Base-by-base conservation (phyloP, 2,888 invertebrate species). In the Polia nebulosa region DNA sequence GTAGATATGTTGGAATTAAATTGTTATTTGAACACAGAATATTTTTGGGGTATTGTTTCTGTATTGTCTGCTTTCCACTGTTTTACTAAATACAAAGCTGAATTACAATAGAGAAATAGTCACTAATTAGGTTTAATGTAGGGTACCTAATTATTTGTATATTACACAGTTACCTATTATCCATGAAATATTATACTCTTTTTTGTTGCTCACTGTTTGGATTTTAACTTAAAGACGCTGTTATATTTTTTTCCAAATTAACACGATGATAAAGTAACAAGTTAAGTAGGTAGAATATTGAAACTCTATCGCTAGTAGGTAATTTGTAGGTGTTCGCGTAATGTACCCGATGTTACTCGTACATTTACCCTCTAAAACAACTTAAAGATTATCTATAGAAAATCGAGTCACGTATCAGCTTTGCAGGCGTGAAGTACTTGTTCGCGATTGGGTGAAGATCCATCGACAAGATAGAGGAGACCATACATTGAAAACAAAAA, bases 361-460 rank as follows among this genome's bases (percentile, higher is more conserved):
- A 83, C 76, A 76, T 84, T 86, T 83, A 82, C 65, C 72, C 56
- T 81, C 78, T 83, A 80, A 85, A 87, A 86, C 81, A 82, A 82
- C 78, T 85, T 83, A 85, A 83, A 85, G 85, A 86, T 85, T 86
- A 89, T 86, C 83, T 73, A 73, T 85, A 81, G 80, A 78, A 80
- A 91, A 87, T 90, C 92, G 75, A 88, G 92, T 93, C 93, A 93
- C 93, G 93, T 89, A 84, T 83, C 75, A 84, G 81, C 82, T 85
- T 85, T 87, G 89, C 88, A 85, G 85, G 88, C 89, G 88, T 81
- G 85, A 86, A 89, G 89, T 88, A 89, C 90, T 90, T 89, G 85
- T 89, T 86, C 86, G 84, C 90, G 90, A 93, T 93, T 92, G 92
- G 89, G 87, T 91, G 85, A 86, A 90, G 91, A 92, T 93, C 86